A percentile compares a stretch with the other conserved stretches of the same genome.
Evolutionary conservation across 2,888 invertebrate species (phyloP).

Genomic region (Hydroisotoma schaefferi): DNA sequence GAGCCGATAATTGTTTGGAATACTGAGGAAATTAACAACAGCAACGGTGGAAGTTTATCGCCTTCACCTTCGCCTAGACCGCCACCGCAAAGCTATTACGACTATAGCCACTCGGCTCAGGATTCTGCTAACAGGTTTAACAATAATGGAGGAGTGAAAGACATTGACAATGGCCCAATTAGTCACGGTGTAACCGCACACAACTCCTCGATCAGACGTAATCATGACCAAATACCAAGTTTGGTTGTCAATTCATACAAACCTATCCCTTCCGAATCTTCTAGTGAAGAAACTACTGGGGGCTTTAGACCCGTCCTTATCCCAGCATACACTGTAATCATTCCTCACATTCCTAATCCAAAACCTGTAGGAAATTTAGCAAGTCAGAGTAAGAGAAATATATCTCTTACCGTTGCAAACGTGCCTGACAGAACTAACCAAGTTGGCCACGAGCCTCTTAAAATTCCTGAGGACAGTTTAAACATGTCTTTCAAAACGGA

Average conservation of each 20-base stretch:
- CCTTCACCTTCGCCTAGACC: not conserved
- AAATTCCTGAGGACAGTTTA: not conserved
- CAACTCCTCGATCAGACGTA: not conserved
- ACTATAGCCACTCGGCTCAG: slow-evolving; percentile 29
- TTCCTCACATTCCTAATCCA: slow-evolving; percentile 44
- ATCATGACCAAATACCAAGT: not conserved
- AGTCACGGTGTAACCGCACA: slow-evolving; percentile 17
- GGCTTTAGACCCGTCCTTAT: slow-evolving; percentile 38
- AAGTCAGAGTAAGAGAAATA: not conserved
- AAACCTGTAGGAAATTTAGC: not conserved
- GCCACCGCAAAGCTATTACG: slow-evolving; percentile 26
- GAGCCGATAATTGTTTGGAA: slow-evolving; percentile 38
- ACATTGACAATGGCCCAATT: slow-evolving; percentile 19
- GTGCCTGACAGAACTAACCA: not conserved
- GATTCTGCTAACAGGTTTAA: not conserved
- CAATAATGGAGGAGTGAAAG: slow-evolving; percentile 6
- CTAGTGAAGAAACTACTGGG: slow-evolving; percentile 13
- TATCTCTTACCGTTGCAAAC: not conserved
- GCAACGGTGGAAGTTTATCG: no score
- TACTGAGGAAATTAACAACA: slow-evolving; percentile 21
- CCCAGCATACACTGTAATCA: slow-evolving; percentile 43
- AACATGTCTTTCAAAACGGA: slow-evolving; percentile 20
- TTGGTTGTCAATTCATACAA: slow-evolving; percentile 7
- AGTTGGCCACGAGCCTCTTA: not conserved
- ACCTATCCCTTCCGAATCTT: slow-evolving; percentile 2